A percentile compares a stretch with the other conserved stretches of the same genome.
phyloP scores from a whole-genome alignment of 2,797 vertebrate species.

The Lagocephalus sceleratus region DNA sequence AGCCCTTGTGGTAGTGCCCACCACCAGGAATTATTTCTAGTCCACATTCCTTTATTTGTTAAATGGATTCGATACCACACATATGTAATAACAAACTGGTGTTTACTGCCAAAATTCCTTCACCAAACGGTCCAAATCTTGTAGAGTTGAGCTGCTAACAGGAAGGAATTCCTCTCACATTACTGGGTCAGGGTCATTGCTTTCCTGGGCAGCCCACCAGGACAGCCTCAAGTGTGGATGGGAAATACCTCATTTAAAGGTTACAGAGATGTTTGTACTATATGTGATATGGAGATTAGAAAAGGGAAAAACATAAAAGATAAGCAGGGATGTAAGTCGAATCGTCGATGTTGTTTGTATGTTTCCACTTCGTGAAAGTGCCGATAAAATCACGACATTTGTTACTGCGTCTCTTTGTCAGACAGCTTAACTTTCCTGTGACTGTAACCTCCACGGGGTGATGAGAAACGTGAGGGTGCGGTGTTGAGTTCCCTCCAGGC shows the following conservation, averaged over 20 bases:
- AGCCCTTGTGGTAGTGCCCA: too few relatives aligned
- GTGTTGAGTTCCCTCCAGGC: constrained; percentile 74
- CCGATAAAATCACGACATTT: background rate
- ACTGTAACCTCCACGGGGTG: constrained; percentile 39
- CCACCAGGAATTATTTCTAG: too few relatives aligned
- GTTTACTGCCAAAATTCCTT: background rate
- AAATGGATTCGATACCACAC: background rate
- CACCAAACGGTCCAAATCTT: background rate
- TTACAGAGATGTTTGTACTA: constrained; percentile 17
- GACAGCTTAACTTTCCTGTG: constrained; percentile 13
- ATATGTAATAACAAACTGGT: background rate
- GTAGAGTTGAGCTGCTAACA: constrained; percentile 12
- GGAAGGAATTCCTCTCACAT: constrained; percentile 52
- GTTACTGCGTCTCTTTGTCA: background rate
- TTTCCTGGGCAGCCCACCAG: constrained; percentile 57
- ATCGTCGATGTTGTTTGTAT: background rate
- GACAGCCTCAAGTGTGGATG: constrained; percentile 49
- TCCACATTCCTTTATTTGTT: background rate
- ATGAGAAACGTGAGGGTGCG: constrained; percentile 62
- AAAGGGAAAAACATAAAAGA: background rate
- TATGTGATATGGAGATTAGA: constrained; percentile 18
- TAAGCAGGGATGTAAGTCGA: background rate
- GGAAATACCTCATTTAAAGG: constrained; percentile 59
- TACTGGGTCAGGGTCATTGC: constrained; percentile 63
- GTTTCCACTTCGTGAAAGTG: background rate